These are phyloP conservation scores for Hemibagrus guttatus DNA, from an alignment of 2,797 vertebrate genomes.

Conservation along the genomic window DNA sequence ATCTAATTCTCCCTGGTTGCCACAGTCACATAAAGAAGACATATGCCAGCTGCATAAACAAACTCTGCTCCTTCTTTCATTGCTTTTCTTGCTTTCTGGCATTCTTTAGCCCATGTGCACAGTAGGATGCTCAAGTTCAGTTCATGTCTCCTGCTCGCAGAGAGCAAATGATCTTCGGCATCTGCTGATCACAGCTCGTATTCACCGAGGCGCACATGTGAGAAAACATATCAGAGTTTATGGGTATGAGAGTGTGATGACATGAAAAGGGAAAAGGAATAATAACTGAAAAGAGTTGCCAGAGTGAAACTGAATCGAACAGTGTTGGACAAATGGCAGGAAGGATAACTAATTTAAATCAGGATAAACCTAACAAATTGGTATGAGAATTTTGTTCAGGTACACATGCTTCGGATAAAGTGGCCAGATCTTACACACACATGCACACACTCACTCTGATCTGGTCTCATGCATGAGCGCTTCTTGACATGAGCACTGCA, in stretches of 20 bases:
- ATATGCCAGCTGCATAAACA: constrained; percentile 45
- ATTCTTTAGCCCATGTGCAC: constrained; percentile 27
- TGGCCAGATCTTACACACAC: constrained; percentile 8
- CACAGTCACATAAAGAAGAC: constrained; percentile 21
- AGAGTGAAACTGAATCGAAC: background rate
- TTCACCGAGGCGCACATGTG: constrained; percentile 10
- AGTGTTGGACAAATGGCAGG: background rate
- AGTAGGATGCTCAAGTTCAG: constrained; percentile 28
- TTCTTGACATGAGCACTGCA: constrained; percentile 49
- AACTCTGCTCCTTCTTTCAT: constrained; percentile 22
- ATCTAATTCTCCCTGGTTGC: constrained; percentile 21
- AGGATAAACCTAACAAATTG: constrained; percentile 37
- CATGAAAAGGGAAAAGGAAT: background rate
- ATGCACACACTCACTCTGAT: constrained; percentile 29
- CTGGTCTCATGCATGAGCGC: constrained; percentile 50
- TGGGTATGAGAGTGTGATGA: background rate
- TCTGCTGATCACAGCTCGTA: constrained; percentile 24
- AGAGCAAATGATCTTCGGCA: constrained; percentile 36
- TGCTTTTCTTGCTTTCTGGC: constrained; percentile 6
- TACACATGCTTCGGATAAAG: constrained; percentile 34
- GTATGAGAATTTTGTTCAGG: constrained; percentile 40
- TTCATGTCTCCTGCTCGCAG: constrained; percentile 24
- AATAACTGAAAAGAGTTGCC: background rate
- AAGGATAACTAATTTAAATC: constrained; percentile 30
- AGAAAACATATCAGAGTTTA: constrained; percentile 35